Conservation (phyloP, 2,113 vertebrate genomes). For the Chaetodon trifascialis region DNA sequence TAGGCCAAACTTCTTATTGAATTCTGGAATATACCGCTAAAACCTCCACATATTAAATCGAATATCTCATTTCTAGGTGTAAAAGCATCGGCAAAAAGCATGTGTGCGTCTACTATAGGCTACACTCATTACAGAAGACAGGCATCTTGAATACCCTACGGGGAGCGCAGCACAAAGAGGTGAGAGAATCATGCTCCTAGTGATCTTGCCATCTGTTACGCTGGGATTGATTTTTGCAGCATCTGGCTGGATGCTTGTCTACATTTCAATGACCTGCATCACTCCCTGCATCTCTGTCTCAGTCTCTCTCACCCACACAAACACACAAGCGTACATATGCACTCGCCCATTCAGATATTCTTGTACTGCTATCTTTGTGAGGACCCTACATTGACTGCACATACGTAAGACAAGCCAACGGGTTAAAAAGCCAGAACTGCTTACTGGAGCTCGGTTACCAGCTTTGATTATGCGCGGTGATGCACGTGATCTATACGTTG, state of each 20-base stretch:
- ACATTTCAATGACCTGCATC: conserved; percentile 68
- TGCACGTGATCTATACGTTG: not conserved
- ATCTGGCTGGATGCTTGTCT: conserved; percentile 64
- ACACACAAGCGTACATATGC: not conserved
- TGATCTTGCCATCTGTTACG: conserved; percentile 70
- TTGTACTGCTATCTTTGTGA: not conserved
- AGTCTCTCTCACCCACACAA: not conserved
- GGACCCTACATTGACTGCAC: not conserved
- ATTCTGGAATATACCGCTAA: conserved; percentile 5
- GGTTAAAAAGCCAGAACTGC: not conserved
- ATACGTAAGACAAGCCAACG: not conserved
- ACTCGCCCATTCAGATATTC: not conserved
- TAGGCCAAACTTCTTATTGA: conserved; percentile 16
- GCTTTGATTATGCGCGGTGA: not conserved
- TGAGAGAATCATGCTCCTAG: conserved; percentile 52
- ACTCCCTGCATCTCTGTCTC: conserved; percentile 12
- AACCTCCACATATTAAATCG: conserved; percentile 27
- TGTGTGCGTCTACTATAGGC: conserved; percentile 6
- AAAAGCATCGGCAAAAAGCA: conserved; percentile 19
- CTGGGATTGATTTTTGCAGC: conserved; percentile 69
- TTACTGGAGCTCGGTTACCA: not conserved
- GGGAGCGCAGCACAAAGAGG: conserved; percentile 45
- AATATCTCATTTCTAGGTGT: conserved; percentile 20
- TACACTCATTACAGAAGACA: conserved; percentile 53
- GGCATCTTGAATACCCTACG: conserved; percentile 51